Evolutionary conservation across 1,140 invertebrate genomes (phyloP).

Genomic region (Copidosoma floridanum): DNA sequence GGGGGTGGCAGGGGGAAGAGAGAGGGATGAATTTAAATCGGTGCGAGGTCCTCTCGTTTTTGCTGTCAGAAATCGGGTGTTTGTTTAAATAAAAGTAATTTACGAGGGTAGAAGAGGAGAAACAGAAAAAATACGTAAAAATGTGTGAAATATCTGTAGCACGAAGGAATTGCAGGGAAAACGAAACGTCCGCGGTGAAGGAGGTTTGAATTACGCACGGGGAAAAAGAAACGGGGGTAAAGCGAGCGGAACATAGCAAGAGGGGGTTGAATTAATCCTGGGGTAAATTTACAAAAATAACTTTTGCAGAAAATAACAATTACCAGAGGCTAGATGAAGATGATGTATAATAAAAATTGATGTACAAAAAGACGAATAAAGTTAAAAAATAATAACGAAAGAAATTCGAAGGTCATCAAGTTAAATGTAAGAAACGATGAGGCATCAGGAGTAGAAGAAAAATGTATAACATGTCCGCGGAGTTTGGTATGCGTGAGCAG

Average conservation of each 20-base stretch:
- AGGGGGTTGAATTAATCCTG: no score
- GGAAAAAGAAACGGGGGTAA: slow-evolving; percentile 23
- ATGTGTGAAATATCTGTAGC: not conserved
- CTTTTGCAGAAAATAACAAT: no score
- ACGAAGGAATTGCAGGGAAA: not conserved
- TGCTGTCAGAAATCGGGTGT: slow-evolving; percentile 23
- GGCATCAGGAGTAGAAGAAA: no score
- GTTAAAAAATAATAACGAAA: slow-evolving; percentile 13
- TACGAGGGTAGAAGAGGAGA: slow-evolving; percentile 20
- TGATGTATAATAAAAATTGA: no score
- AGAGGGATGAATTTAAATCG: slow-evolving; percentile 6
- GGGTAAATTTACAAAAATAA: no score
- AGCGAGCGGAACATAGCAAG: no score
- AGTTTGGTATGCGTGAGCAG: slow-evolving; percentile 46
- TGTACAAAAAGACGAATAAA: no score
- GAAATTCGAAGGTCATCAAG: slow-evolving; percentile 7
- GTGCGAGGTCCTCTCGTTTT: slow-evolving; percentile 25
- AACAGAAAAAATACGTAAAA: slow-evolving; percentile 22
- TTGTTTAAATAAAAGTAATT: slow-evolving; percentile 1
- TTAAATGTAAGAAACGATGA: no score
- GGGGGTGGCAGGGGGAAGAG: not conserved
- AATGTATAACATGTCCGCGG: not conserved
- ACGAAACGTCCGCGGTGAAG: slow-evolving; percentile 10
- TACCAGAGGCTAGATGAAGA: no score
- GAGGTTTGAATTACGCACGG: slow-evolving; percentile 27